Evolutionary conservation across 1,140 invertebrate genomes (phyloP).

Genomic region (Drosophila eugracilis): DNA sequence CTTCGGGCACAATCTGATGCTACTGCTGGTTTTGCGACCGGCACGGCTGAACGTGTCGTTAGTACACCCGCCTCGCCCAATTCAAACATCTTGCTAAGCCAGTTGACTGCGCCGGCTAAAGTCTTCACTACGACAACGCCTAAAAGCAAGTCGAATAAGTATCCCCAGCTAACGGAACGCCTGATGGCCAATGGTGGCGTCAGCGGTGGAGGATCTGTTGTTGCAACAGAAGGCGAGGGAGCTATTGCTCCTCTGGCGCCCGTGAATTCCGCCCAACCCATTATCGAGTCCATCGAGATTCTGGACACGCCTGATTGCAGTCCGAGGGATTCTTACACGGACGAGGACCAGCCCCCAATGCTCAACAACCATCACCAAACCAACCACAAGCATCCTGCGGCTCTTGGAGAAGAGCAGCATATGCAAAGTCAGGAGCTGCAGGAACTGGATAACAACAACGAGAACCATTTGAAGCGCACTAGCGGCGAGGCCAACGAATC

Average conservation of each 20-base stretch:
- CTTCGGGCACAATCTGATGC: slow-evolving; percentile 36
- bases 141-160: slow-evolving; percentile 53
- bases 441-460: slow-evolving; percentile 62
- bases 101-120: slow-evolving; percentile 69
- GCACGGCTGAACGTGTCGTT: not conserved
- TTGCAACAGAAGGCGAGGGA: not conserved
- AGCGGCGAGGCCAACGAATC: slow-evolving; percentile 58
- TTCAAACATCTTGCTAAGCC: slow-evolving; percentile 67
- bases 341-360: slow-evolving; percentile 24
- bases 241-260: slow-evolving; percentile 2
- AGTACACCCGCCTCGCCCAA: slow-evolving; percentile 28
- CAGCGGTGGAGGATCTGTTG: slow-evolving; percentile 6
- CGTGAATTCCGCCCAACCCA: slow-evolving; percentile 22
- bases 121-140: slow-evolving; percentile 43
- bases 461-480: slow-evolving; percentile 66
- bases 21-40: not conserved
- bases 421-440: slow-evolving; percentile 26
- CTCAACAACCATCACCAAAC: slow-evolving; percentile 58
- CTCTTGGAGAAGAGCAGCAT: slow-evolving; percentile 21
- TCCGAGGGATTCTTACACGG: slow-evolving; percentile 52
- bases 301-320: slow-evolving; percentile 80
- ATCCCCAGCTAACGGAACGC: slow-evolving; percentile 76
- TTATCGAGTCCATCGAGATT: slow-evolving; percentile 81
- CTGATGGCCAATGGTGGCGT: slow-evolving; percentile 69
- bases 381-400: slow-evolving; percentile 5